Percentiles rank a stretch among this genome's conserved stretches.
Evolutionary conservation across 2,888 invertebrate genomes (phyloP).

Genomic region (Chydorus sphaericus): DNA sequence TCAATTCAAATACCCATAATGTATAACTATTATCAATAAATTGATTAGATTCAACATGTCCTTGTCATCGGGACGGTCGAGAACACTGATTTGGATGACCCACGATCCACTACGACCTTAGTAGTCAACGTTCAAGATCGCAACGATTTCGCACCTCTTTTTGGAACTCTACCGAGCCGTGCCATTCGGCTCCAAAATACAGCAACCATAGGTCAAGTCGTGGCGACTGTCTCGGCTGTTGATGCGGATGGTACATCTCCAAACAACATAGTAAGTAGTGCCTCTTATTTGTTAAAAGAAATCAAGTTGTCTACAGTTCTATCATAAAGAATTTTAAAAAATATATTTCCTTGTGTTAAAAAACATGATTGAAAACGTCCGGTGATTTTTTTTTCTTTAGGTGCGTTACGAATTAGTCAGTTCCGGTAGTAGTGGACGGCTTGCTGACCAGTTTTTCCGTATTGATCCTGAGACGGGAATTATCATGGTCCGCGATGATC

Average conservation of each 20-base stretch:
- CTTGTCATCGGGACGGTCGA: constrained; percentile 69
- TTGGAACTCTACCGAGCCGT: constrained; percentile 62
- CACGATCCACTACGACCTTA: constrained; percentile 58
- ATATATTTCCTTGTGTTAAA: too few species aligned
- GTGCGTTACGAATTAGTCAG: constrained; percentile 59
- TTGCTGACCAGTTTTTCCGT: constrained; percentile 79
- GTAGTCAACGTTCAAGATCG: constrained; percentile 62
- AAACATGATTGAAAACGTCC: too few species aligned
- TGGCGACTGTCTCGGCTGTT: constrained; percentile 60
- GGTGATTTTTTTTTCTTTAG: too few species aligned
- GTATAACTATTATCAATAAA: too few species aligned
- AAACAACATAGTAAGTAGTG: constrained; percentile 48
- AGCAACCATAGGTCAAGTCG: constrained; percentile 61
- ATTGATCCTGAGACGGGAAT: constrained; percentile 72
- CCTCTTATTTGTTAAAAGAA: neutral
- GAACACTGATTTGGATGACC: constrained; percentile 45
- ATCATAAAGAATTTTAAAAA: too few species aligned
- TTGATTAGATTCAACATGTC: constrained; percentile 54
- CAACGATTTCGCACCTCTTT: constrained; percentile 77
- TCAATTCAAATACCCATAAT: too few species aligned
- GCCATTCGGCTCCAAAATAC: constrained; percentile 73
- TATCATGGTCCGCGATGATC: constrained; percentile 62
- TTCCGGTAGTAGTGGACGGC: constrained; percentile 57
- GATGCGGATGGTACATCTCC: constrained; percentile 76
- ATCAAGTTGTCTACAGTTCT: too few species aligned